Conservation (phyloP, 2,113 vertebrate species). For the Syngnathus floridae region DNA sequence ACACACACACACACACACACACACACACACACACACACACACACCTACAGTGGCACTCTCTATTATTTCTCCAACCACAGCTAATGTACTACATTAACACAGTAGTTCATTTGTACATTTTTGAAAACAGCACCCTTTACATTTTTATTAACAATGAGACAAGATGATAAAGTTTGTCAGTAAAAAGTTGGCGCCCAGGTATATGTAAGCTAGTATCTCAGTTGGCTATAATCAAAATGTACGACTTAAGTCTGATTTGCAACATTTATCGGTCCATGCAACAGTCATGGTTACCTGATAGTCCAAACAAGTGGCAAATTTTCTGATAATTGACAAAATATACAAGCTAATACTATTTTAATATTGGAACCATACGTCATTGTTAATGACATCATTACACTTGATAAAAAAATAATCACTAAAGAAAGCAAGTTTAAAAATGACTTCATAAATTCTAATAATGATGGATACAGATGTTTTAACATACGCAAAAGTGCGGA, state of each 20-base stretch:
- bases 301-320: neutral
- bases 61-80: neutral
- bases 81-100: too few relatives aligned
- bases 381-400: neutral
- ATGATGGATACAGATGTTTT: slow-evolving; percentile 17
- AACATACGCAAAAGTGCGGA: neutral
- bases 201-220: neutral
- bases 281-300: neutral
- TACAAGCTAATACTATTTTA: neutral
- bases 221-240: neutral
- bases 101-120: neutral
- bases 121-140: neutral
- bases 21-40: neutral
- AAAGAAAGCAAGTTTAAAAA: neutral
- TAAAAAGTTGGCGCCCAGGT: neutral
- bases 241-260: neutral
- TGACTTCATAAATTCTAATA: neutral
- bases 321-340: neutral
- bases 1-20: too few relatives aligned
- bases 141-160: neutral
- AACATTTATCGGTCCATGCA: neutral
- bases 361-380: neutral
- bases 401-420: neutral
- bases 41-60: slow-evolving; percentile 1
- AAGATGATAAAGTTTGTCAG: neutral